Conservation (phyloP, 2,797 vertebrate genomes). For the Sus cebifrons region DNA sequence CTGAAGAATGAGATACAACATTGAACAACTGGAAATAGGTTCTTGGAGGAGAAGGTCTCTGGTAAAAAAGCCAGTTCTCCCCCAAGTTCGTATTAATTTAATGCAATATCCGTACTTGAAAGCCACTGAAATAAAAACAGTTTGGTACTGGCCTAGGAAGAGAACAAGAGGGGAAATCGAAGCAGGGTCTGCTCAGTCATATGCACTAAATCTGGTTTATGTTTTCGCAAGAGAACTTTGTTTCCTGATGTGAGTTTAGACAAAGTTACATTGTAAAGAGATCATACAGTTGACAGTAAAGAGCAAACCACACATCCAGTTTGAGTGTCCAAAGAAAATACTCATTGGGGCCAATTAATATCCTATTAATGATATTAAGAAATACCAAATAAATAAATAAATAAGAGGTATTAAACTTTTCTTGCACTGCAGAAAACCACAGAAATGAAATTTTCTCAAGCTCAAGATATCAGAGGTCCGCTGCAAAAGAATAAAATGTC, state of each 20-base stretch:
- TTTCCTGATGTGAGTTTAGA: not conserved
- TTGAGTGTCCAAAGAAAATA: not conserved
- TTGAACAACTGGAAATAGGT: not conserved
- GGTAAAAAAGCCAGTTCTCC: not conserved
- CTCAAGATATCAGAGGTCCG: not conserved
- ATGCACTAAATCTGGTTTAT: slow-evolving; percentile 30
- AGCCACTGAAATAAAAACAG: slow-evolving; percentile 12
- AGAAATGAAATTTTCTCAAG: not conserved
- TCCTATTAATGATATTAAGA: not conserved
- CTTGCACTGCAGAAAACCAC: not conserved
- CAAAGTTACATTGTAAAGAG: not conserved
- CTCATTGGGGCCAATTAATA: not conserved
- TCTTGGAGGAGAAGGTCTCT: not conserved
- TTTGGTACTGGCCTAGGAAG: not conserved
- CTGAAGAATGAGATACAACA: not conserved
- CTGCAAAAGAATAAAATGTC: slow-evolving; percentile 5
- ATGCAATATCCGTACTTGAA: not conserved
- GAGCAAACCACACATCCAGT: not conserved
- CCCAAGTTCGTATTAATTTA: not conserved
- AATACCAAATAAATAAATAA: not conserved
- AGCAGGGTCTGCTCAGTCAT: not conserved
- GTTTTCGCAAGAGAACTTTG: slow-evolving; percentile 4
- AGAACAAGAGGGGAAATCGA: not conserved
- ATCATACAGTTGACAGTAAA: not conserved
- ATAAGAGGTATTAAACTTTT: not conserved